Evolutionary conservation across 2,113 vertebrate genomes (phyloP).

Genomic region (Falcunculus frontatus): DNA sequence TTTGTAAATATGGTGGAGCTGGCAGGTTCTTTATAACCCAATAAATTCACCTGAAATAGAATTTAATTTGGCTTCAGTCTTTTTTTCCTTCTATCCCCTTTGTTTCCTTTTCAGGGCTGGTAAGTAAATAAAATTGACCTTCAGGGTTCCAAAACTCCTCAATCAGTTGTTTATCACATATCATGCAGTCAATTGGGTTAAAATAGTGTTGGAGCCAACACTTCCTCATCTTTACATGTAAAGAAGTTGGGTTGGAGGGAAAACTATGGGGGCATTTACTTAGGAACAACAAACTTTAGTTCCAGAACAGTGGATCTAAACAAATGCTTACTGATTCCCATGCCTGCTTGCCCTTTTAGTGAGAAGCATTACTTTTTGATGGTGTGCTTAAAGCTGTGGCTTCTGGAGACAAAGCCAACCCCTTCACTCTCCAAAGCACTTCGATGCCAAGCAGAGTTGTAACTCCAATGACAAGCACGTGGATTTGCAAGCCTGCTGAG

Average conservation of each 20-base stretch:
- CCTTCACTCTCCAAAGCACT: background rate
- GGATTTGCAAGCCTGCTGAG: background rate
- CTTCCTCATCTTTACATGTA: background rate
- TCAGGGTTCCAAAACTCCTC: background rate
- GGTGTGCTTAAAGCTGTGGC: background rate
- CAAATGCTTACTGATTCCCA: background rate
- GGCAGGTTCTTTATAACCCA: conserved; percentile 21
- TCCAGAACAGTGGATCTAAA: background rate
- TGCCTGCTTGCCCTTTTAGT: background rate
- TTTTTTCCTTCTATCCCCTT: background rate
- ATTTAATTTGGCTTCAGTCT: background rate
- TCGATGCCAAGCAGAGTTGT: background rate
- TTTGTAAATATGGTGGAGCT: conserved; percentile 51
- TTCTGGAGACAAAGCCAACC: background rate
- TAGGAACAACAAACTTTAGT: background rate
- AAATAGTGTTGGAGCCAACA: background rate
- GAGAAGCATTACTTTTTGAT: background rate
- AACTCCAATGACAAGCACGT: accelerated
- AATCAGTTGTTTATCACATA: background rate
- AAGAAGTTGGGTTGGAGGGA: background rate
- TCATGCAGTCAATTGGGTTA: background rate
- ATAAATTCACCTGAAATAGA: conserved; percentile 35
- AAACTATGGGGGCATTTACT: background rate
- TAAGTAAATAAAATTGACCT: background rate
- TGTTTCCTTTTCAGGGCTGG: background rate